Percentiles rank a stretch among this genome's conserved stretches.
Conservation (phyloP, 2,797 vertebrate species). For the Epinephelus malabaricus region DNA sequence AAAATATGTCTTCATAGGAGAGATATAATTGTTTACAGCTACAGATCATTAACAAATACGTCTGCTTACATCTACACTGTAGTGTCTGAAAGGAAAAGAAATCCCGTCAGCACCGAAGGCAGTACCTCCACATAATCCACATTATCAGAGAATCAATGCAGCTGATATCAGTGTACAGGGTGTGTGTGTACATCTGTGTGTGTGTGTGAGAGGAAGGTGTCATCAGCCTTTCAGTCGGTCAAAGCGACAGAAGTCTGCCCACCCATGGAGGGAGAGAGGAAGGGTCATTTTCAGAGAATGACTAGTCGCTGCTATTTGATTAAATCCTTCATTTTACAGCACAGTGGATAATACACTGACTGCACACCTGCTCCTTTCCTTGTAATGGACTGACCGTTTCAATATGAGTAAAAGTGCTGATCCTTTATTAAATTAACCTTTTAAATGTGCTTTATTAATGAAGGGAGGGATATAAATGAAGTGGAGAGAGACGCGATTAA, state of each 20-base stretch:
- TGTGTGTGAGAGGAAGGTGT: background rate
- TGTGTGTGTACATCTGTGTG: background rate
- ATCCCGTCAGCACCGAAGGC: constrained; percentile 22
- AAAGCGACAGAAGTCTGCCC: constrained; percentile 9
- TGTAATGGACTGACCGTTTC: constrained; percentile 55
- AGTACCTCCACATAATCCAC: constrained; percentile 18
- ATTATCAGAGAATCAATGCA: constrained; percentile 11
- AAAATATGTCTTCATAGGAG: background rate
- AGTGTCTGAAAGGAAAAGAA: background rate
- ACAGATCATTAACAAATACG: background rate
- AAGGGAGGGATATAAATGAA: constrained; percentile 58
- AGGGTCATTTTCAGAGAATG: constrained; percentile 46
- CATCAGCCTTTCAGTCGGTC: constrained; percentile 24
- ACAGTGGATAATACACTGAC: constrained; percentile 47
- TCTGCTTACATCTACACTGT: background rate
- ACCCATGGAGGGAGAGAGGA: constrained; percentile 26
- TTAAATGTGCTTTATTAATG: constrained; percentile 71
- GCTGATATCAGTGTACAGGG: background rate
- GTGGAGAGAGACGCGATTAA: constrained; percentile 46
- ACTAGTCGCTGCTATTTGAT: constrained; percentile 50
- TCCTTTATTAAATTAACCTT: constrained; percentile 73
- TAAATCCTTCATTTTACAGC: constrained; percentile 64
- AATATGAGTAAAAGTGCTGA: constrained; percentile 67
- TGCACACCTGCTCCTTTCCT: constrained; percentile 49
- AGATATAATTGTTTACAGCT: background rate